Base-by-base conservation (phyloP, 92 coral and sea anemone genomes). In the Anthopleura xanthogrammica region DNA sequence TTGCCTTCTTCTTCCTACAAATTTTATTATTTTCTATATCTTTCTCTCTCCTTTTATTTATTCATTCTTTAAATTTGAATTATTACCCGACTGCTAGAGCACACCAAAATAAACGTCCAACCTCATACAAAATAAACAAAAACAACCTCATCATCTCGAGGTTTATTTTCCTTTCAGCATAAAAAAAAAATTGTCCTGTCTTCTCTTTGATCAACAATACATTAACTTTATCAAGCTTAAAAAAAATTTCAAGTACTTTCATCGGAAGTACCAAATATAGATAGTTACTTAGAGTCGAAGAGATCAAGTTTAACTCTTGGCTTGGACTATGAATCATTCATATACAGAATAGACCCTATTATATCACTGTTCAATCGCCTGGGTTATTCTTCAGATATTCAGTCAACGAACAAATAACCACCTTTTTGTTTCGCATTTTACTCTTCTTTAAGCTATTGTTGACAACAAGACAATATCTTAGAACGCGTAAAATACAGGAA, bases 211-310 rank as follows among this genome's bases (percentile, higher is more conserved):
- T n/a, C 74, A 36, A 68, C 74, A 68, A 68, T 68, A 36, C 74
- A 68, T 68, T 68, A 68, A 23, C 74, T 23, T 68, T 29, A 68
- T 68, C 74, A 68, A n/a, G 74, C 74, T 68, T 68, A 6, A 29
- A 22, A 64, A 64, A 68, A 36, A 68, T 0, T 22, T 62, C 42
- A 36, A 68, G 74, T 68, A 29, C 40, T 62, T 29, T 23, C 43
- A 68, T 68, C 74, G 74, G 74, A 68, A 68, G 19, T 12, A 36
- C 74, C 19, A 36, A 23, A 36, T 29, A 68, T 36, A 68, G 74
- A 29, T 29, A 68, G 41, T 12, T 29, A 68, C 74, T 68, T 68
- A 23, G 17, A 68, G 16, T 29, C 29, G 41, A 22, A 29, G 14
- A 68, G 74, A 29, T 29, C 74, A 68, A 68, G 74, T 68, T 68